phyloP scores from a whole-genome alignment of 2,797 vertebrate species.

The Silurus lanzhouensis region DNA sequence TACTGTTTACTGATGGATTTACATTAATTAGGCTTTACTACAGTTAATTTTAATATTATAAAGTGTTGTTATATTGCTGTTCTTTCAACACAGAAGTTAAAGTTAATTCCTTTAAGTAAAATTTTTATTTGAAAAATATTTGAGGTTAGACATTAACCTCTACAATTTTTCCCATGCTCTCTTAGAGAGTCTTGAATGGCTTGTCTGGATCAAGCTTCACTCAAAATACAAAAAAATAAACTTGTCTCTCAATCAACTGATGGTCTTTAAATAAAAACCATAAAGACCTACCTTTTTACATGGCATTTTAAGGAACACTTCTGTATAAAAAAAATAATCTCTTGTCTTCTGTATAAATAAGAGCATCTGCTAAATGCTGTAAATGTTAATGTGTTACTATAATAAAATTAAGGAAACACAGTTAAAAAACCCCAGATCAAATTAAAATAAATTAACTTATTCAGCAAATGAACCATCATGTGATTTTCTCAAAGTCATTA shows the following conservation, averaged over 20 bases:
- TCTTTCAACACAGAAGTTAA: not conserved
- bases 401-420: not conserved
- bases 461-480: not conserved
- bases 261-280: not conserved
- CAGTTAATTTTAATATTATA: not conserved
- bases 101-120: too few relatives aligned
- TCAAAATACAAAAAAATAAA: not conserved
- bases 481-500: not conserved
- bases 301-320: not conserved
- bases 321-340: not conserved
- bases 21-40: not conserved
- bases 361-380: not conserved
- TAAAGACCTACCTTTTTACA: not conserved
- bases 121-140: too few relatives aligned
- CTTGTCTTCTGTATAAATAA: not conserved
- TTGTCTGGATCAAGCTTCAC: not conserved
- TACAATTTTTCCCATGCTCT: not conserved
- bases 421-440: not conserved
- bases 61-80: not conserved
- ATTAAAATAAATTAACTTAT: too few relatives aligned
- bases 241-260: not conserved
- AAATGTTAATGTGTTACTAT: not conserved
- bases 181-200: not conserved
- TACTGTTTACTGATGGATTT: not conserved
- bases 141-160: not conserved